A percentile compares a stretch with the other conserved stretches of the same genome.
phyloP scores from a whole-genome alignment of 2,113 vertebrate genomes.

The Ovibos moschatus region DNA sequence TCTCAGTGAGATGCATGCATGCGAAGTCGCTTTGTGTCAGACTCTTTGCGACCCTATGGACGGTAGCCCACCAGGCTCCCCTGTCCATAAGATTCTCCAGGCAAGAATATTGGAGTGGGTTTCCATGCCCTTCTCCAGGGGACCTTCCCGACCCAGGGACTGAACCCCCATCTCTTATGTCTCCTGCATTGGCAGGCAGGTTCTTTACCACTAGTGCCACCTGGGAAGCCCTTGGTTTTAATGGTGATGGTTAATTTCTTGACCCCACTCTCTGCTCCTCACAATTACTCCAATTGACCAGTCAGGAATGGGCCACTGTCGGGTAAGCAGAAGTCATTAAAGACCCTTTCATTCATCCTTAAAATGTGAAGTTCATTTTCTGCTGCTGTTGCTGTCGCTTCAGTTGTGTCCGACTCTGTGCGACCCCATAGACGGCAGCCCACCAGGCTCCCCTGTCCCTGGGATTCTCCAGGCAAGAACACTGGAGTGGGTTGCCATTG shows the following conservation, averaged over 20 bases:
- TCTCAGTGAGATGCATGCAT: background rate
- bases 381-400: no score
- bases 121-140: background rate
- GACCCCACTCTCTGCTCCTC: background rate
- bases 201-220: background rate
- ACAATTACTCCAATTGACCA: background rate
- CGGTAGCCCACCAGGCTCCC: background rate
- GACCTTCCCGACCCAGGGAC: background rate
- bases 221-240: background rate
- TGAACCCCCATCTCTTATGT: background rate
- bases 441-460: no score
- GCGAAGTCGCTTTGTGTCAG: background rate
- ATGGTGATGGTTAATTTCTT: background rate
- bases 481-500: no score
- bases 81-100: background rate
- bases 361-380: conserved; percentile 29
- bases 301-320: background rate
- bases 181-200: background rate
- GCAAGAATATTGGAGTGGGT: background rate
- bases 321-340: background rate
- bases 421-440: no score
- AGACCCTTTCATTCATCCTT: background rate
- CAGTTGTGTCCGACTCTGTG: no score
- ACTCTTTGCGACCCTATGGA: background rate
- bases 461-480: no score